Percentiles rank a stretch among this genome's conserved stretches.
These are phyloP conservation scores for Atethmia centrago DNA, from an alignment of 2,888 invertebrate genomes.

Conservation along the genomic window DNA sequence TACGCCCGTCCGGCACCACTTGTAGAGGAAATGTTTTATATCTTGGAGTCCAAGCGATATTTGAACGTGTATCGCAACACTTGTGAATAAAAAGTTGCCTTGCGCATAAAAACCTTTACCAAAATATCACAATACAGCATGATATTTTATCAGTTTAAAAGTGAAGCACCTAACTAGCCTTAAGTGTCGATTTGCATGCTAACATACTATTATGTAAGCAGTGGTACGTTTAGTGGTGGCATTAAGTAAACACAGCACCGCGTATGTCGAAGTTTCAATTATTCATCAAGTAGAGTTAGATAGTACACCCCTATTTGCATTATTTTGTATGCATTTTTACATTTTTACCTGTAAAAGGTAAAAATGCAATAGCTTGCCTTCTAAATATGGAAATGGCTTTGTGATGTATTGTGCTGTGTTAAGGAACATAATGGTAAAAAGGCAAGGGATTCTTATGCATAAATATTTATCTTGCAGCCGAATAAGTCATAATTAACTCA, in stretches of 20 bases:
- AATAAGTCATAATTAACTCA: neutral
- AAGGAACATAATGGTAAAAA: neutral
- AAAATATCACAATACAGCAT: neutral
- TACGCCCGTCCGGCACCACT: too few relatives aligned
- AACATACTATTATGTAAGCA: slow-evolving; percentile 35
- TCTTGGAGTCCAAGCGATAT: too few relatives aligned
- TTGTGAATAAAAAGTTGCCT: neutral
- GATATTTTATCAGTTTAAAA: slow-evolving; percentile 1
- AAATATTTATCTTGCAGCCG: neutral
- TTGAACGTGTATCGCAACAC: neutral
- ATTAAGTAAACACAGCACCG: slow-evolving; percentile 54
- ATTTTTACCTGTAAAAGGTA: slow-evolving; percentile 28
- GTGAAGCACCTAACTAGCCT: slow-evolving; percentile 12
- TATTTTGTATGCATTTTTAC: slow-evolving; percentile 57
- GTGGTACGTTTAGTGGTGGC: slow-evolving; percentile 32
- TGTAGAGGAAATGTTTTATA: too few relatives aligned
- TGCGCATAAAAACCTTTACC: neutral
- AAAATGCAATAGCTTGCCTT: slow-evolving; percentile 20
- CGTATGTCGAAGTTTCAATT: slow-evolving; percentile 59
- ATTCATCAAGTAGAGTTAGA: slow-evolving; percentile 54
- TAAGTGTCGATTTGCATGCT: slow-evolving; percentile 54
- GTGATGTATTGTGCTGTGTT: neutral
- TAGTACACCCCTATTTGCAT: slow-evolving; percentile 48
- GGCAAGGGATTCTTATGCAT: too few relatives aligned
- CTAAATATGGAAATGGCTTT: slow-evolving; percentile 16